These are phyloP conservation scores for Carassius auratus DNA, from an alignment of 2,113 vertebrate species.

Conservation along the genomic window DNA sequence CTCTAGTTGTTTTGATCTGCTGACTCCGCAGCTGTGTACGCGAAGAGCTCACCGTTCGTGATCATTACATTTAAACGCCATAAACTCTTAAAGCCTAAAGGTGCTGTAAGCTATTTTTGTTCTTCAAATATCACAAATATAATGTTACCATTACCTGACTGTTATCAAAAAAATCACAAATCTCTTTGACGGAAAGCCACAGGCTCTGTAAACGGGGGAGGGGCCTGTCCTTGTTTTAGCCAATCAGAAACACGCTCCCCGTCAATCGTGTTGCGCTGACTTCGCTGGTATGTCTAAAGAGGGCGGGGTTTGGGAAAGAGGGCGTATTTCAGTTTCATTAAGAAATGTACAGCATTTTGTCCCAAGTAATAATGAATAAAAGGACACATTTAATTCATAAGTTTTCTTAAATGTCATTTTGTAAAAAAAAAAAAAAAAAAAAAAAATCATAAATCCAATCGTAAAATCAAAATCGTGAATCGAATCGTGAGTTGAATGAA, in stretches of 20 bases:
- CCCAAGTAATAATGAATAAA: too few species aligned
- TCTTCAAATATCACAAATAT: background rate
- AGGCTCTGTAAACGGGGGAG: background rate
- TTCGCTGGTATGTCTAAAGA: background rate
- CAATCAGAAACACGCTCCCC: background rate
- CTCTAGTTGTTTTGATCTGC: constrained; percentile 16
- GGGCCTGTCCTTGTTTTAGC: background rate
- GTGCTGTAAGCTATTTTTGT: constrained; percentile 41
- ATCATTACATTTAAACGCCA: constrained; percentile 71
- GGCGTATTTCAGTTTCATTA: too few species aligned
- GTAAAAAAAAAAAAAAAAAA: too few species aligned
- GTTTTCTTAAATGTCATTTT: too few species aligned
- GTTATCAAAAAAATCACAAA: background rate
- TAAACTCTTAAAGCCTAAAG: constrained; percentile 31
- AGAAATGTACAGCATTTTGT: too few species aligned
- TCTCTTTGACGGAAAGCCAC: background rate
- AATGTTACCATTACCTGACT: background rate
- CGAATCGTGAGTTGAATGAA: too few species aligned
- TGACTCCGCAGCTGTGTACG: background rate
- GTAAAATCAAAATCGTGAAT: too few species aligned
- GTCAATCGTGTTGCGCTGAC: constrained; percentile 24
- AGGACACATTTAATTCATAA: too few species aligned
- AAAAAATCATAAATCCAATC: too few species aligned
- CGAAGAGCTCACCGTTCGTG: background rate
- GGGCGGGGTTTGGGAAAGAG: background rate